Percentiles rank a stretch among this genome's conserved stretches.
Evolutionary conservation across 2,888 invertebrate genomes (phyloP).

Genomic region (Drosophila nr. perissopoda): DNA sequence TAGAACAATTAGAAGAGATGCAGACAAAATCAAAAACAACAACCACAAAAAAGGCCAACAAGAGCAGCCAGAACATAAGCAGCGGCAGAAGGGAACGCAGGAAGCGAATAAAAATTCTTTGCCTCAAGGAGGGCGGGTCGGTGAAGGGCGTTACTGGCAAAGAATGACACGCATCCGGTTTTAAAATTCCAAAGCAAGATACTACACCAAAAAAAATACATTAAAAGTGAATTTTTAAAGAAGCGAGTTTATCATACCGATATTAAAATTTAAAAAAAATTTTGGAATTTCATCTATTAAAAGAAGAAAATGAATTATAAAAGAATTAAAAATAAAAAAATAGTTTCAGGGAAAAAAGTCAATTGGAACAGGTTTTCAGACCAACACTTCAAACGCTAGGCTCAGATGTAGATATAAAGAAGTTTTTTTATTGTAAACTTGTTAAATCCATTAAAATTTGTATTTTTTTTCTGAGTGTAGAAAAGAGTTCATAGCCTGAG

Average conservation of each 20-base stretch:
- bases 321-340: not conserved
- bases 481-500: not conserved
- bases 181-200: constrained; percentile 67
- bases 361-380: too few species aligned
- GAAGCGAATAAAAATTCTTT: constrained; percentile 25
- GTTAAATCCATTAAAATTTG: not conserved
- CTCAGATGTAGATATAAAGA: too few species aligned
- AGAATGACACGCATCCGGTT: constrained; percentile 76
- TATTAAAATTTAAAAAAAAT: not conserved
- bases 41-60: constrained; percentile 1
- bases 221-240: not conserved
- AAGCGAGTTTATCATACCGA: not conserved
- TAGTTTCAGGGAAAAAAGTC: too few species aligned
- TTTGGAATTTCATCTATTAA: not conserved
- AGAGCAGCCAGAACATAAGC: constrained; percentile 18
- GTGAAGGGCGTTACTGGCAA: constrained; percentile 10
- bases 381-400: too few species aligned
- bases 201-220: not conserved
- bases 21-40: constrained; percentile 19
- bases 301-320: not conserved
- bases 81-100: constrained; percentile 21
- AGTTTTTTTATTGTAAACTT: too few species aligned
- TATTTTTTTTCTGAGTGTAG: not conserved
- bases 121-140: constrained; percentile 1
- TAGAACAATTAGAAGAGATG: constrained; percentile 71